These are phyloP conservation scores for Intellagama lesueurii DNA, from an alignment of 2,797 vertebrate genomes.

Conservation along the genomic window DNA sequence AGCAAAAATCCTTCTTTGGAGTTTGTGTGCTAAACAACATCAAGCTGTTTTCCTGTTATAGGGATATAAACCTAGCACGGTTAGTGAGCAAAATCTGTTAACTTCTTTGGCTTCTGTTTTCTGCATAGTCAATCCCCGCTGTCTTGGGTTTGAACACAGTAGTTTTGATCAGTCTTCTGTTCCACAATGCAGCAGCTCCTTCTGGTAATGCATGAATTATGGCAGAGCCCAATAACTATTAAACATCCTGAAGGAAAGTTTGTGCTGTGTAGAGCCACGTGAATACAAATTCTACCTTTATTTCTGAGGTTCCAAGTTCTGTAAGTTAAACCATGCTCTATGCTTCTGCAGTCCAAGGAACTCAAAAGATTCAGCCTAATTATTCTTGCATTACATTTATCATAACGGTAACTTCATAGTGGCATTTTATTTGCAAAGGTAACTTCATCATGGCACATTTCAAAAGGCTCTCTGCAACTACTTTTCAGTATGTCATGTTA, in stretches of 20 bases:
- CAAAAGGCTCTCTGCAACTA: neutral
- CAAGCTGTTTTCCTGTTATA: neutral
- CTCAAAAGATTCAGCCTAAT: neutral
- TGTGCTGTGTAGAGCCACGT: neutral
- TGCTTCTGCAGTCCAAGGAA: neutral
- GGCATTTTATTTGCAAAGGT: neutral
- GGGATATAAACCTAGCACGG: neutral
- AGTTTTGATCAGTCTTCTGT: slow-evolving; percentile 13
- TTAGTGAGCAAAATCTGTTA: neutral
- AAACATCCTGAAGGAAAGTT: neutral
- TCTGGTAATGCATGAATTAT: neutral
- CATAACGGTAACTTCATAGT: neutral
- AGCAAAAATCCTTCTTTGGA: neutral
- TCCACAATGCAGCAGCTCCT: neutral
- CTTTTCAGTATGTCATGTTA: neutral
- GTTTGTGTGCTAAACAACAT: neutral
- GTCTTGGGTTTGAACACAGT: neutral
- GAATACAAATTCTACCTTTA: slow-evolving; percentile 10
- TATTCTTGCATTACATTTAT: neutral
- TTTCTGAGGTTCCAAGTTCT: neutral
- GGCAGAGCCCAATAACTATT: neutral
- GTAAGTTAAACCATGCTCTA: neutral
- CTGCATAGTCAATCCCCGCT: slow-evolving; percentile 1
- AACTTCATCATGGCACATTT: neutral
- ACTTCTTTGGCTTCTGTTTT: neutral